Conservation (phyloP, 2,888 invertebrate genomes). For the Euplexia lucipara region DNA sequence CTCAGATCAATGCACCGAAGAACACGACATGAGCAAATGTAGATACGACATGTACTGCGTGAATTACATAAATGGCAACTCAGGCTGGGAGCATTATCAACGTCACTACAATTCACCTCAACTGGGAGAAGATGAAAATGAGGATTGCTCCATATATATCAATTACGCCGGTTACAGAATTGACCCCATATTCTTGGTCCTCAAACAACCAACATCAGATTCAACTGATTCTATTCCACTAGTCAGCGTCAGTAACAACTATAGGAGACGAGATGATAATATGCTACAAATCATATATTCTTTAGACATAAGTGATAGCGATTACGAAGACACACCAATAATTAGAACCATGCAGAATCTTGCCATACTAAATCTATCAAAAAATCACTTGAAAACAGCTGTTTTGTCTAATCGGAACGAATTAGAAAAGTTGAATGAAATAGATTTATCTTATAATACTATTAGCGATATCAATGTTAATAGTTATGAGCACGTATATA, state of each 20-base stretch:
- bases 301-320: conserved; percentile 72
- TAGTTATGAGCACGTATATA: conserved; percentile 55
- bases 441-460: conserved; percentile 78
- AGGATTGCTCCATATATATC: conserved; percentile 18
- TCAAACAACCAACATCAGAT: conserved; percentile 3
- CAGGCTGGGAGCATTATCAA: conserved; percentile 25
- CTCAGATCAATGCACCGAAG: conserved; percentile 24
- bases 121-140: not conserved
- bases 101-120: not conserved
- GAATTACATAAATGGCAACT: not conserved
- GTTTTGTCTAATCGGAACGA: conserved; percentile 67
- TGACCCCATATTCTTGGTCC: conserved; percentile 29
- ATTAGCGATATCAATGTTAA: conserved; percentile 68
- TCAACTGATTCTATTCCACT: not conserved
- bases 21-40: conserved; percentile 4
- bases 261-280: conserved; percentile 2
- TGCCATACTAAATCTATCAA: conserved; percentile 70
- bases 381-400: conserved; percentile 70
- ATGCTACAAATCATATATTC: conserved; percentile 37
- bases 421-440: conserved; percentile 63
- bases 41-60: conserved; percentile 35
- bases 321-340: conserved; percentile 61
- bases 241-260: accelerated
- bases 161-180: conserved; percentile 37
- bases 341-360: conserved; percentile 69